phyloP scores from a whole-genome alignment of 2,113 vertebrate species.

The Cariama cristata region DNA sequence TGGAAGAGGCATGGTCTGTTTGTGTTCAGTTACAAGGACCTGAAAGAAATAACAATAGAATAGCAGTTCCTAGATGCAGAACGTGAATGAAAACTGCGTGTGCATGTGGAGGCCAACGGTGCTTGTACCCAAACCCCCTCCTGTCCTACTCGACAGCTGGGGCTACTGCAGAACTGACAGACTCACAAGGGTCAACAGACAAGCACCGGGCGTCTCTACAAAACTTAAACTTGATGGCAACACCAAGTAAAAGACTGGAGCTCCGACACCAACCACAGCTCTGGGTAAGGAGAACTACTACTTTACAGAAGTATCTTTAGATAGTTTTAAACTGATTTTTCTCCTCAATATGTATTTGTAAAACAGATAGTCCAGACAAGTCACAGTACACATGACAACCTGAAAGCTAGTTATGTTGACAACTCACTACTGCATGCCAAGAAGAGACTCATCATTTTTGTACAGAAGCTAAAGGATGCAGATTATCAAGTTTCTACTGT shows the following conservation, averaged over 20 bases:
- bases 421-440: not conserved
- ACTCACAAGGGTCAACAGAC: not conserved
- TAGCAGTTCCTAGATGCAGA: not conserved
- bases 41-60: not conserved
- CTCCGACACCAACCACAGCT: not conserved
- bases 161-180: not conserved
- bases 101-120: no score
- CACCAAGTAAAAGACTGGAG: not conserved
- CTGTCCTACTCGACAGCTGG: accelerated
- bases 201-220: accelerated
- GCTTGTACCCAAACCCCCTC: not conserved
- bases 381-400: not conserved
- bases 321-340: not conserved
- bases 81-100: not conserved
- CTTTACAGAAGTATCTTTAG: not conserved
- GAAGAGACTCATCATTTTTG: not conserved
- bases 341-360: not conserved
- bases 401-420: not conserved
- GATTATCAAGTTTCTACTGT: not conserved
- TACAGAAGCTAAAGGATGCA: not conserved
- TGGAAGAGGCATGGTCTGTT: slow-evolving; percentile 83
- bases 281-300: not conserved
- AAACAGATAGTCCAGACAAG: not conserved
- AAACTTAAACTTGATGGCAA: not conserved
- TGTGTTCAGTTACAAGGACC: not conserved